Base-by-base conservation (phyloP, 2,113 vertebrate species). In the Corythaixoides concolor region DNA sequence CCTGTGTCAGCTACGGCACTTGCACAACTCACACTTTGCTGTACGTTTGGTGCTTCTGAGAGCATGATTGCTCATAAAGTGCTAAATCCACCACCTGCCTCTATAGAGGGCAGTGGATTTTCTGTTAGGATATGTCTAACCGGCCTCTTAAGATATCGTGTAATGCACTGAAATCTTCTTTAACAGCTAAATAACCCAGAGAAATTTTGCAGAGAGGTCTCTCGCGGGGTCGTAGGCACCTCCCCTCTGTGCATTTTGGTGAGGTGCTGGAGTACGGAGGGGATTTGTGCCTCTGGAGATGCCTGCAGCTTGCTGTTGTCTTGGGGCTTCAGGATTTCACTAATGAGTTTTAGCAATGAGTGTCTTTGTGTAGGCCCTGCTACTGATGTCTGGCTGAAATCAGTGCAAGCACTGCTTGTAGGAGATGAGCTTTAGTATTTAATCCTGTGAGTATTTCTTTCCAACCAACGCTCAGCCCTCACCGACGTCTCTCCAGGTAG, bases 61-160 rank as follows among this genome's bases (percentile, higher is more conserved):
- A 89, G 68, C n/a, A 0, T 15, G 47, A 62, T 41, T 53, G 85
- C 89, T 92, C 86, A n/a, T 41, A 14, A 70, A 87, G 68, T 58
- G 84, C 86, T 81, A 35, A 80, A 77, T 15, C 86, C 64, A 62
- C 59, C 79, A 69, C 90, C 92, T 92, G 74, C 81, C 56, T 62
- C 0, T 28, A 41, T 0, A 23, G 35, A 93, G 55, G 62, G n/a
- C 2, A 50, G 45, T 6, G 83, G 50, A 50, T 84, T 90, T 92
- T 66, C 64, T 92, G 22, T 58, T 32, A 80, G 68, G 26, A 12
- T 74, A 5, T 13, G 32, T 73, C 83, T 55, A 32, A 53, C 47
- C 58, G 21, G 30, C 55, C 74, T 53, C 67, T 64, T 58, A 45
- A 93, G 60, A 23, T 28, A 22, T 5, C 45, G 32, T 50, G 63